These are phyloP conservation scores for Arvicanthis niloticus DNA, from an alignment of 2,113 vertebrate genomes.

Conservation along the genomic window DNA sequence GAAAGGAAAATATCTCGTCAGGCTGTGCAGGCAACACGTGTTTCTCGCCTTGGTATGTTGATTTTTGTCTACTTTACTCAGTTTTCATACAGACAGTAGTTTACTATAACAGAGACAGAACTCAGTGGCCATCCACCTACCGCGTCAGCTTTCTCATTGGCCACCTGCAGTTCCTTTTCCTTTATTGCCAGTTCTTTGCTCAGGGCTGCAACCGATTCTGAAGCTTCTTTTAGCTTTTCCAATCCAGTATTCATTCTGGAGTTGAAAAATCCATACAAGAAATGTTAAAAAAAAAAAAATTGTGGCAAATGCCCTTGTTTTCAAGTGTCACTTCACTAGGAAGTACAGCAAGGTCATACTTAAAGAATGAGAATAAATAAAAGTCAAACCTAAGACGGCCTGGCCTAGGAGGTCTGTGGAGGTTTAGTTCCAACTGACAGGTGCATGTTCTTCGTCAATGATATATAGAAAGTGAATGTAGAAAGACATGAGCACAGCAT, in stretches of 20 bases:
- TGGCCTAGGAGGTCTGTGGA: background rate
- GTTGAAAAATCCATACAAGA: conserved; percentile 59
- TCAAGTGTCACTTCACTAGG: background rate
- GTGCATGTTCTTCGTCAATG: background rate
- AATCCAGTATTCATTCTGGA: conserved; percentile 96
- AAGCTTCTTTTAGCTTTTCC: conserved; percentile 96
- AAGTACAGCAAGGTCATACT: background rate
- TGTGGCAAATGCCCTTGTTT: background rate
- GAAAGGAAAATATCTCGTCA: background rate
- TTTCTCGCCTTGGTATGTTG: background rate
- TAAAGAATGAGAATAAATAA: background rate
- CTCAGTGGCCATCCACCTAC: conserved; percentile 80
- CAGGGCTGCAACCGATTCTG: conserved; percentile 93
- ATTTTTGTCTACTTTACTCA: background rate
- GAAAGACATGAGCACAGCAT: accelerated
- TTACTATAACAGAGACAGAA: background rate
- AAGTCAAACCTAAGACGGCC: background rate
- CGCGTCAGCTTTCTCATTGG: conserved; percentile 96
- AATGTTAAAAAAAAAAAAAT: background rate
- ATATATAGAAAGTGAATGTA: accelerated
- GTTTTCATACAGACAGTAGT: background rate
- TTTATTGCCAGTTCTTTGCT: conserved; percentile 95
- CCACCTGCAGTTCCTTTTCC: conserved; percentile 95
- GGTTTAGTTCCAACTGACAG: background rate
- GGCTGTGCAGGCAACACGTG: background rate